These are phyloP conservation scores for Charadrius vociferus DNA, from an alignment of 2,113 vertebrate genomes.

Conservation along the genomic window DNA sequence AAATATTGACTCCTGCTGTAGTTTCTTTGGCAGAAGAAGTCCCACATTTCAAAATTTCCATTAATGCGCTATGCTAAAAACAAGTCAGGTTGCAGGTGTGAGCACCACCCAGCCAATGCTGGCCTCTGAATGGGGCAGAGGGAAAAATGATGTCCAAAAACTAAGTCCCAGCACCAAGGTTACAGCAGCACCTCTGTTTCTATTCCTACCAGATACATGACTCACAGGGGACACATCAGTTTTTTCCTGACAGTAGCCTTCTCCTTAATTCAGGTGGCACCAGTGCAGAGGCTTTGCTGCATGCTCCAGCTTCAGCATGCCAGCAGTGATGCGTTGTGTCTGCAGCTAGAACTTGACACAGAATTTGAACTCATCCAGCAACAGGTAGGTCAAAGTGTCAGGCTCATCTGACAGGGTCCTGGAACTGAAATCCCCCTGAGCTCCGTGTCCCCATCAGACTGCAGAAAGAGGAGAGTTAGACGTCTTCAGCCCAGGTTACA, in stretches of 20 bases:
- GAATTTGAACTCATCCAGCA: neutral
- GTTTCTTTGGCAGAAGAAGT: neutral
- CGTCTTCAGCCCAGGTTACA: neutral
- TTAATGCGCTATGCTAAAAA: neutral
- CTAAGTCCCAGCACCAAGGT: neutral
- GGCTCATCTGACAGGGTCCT: neutral
- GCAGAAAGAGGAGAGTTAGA: neutral
- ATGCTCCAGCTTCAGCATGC: neutral
- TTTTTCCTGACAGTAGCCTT: neutral
- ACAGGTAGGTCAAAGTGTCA: neutral
- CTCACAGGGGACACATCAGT: neutral
- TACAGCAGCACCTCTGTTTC: neutral
- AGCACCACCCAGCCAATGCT: neutral
- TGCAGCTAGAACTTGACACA: neutral
- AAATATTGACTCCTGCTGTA: neutral
- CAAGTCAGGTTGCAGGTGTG: neutral
- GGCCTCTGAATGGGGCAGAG: neutral
- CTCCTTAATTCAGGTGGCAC: neutral
- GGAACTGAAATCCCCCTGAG: neutral
- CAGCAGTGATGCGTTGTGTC: accelerated
- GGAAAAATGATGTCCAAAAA: neutral
- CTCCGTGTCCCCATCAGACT: neutral
- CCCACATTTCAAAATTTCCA: neutral
- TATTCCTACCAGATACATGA: neutral
- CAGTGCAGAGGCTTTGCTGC: neutral